phyloP scores from a whole-genome alignment of 2,888 invertebrate species.

The Psylliodes chrysocephalus region DNA sequence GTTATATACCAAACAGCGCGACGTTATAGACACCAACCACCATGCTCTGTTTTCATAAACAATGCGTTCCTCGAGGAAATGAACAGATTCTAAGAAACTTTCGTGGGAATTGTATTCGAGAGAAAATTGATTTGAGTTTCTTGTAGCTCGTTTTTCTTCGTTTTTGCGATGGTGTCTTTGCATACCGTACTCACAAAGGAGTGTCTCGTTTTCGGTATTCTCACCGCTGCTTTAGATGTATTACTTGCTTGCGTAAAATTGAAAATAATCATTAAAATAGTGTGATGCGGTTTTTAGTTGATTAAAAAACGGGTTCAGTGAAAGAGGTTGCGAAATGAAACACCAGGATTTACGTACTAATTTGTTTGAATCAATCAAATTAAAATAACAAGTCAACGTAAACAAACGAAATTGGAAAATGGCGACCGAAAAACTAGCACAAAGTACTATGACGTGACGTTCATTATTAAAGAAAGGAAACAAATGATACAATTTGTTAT shows the following conservation, averaged over 20 bases:
- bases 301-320: no score
- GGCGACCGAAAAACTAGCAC: no score
- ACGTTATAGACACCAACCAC: slow-evolving; percentile 1
- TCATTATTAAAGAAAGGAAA: no score
- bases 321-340: no score
- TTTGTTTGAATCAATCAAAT: no score
- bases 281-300: no score
- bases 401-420: no score
- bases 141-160: slow-evolving; percentile 21
- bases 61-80: slow-evolving; percentile 44
- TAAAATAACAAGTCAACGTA: no score
- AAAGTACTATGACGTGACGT: no score
- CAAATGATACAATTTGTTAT: no score
- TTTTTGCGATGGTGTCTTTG: slow-evolving; percentile 2
- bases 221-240: neutral
- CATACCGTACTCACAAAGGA: neutral
- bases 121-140: slow-evolving; percentile 25
- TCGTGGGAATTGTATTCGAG: slow-evolving; percentile 24
- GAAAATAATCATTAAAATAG: no score
- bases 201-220: neutral
- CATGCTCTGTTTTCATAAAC: slow-evolving; percentile 40
- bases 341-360: no score
- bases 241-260: neutral
- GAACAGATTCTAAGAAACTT: slow-evolving; percentile 41
- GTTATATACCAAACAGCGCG: neutral